phyloP scores from a whole-genome alignment of 1,140 invertebrate genomes.

The Acromyrmex heyeri region DNA sequence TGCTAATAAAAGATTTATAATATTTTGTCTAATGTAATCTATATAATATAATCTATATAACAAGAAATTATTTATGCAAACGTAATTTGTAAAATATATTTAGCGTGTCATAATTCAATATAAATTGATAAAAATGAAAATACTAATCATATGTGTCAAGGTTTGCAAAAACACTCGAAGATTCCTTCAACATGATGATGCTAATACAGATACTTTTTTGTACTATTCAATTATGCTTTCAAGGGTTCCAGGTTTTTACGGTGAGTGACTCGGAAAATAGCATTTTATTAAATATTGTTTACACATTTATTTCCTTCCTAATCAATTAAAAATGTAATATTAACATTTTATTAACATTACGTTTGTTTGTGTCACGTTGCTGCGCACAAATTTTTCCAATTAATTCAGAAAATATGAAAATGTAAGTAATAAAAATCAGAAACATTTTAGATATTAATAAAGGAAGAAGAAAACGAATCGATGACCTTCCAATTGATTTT shows the following conservation, averaged over 20 bases:
- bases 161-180: conserved; percentile 56
- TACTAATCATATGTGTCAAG: conserved; percentile 14
- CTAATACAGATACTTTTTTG: conserved; percentile 58
- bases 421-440: neutral
- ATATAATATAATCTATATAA: too few relatives aligned
- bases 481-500: conserved; percentile 42
- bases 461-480: neutral
- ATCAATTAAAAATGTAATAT: neutral
- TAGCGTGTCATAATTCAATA: too few relatives aligned
- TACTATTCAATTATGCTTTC: conserved; percentile 65
- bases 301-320: neutral
- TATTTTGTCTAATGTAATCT: too few relatives aligned
- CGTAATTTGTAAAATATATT: too few relatives aligned
- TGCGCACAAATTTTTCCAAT: neutral
- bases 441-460: conserved; percentile 42
- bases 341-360: too few relatives aligned
- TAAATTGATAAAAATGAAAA: too few relatives aligned
- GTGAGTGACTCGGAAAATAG: conserved; percentile 32
- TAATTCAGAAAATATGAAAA: neutral
- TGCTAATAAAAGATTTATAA: too few relatives aligned
- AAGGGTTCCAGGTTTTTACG: conserved; percentile 55
- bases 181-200: conserved; percentile 67
- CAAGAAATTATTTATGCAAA: too few relatives aligned
- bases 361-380: neutral
- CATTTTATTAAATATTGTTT: too few relatives aligned